phyloP scores from a whole-genome alignment of 2,888 invertebrate species.

The Lobophora halterata region DNA sequence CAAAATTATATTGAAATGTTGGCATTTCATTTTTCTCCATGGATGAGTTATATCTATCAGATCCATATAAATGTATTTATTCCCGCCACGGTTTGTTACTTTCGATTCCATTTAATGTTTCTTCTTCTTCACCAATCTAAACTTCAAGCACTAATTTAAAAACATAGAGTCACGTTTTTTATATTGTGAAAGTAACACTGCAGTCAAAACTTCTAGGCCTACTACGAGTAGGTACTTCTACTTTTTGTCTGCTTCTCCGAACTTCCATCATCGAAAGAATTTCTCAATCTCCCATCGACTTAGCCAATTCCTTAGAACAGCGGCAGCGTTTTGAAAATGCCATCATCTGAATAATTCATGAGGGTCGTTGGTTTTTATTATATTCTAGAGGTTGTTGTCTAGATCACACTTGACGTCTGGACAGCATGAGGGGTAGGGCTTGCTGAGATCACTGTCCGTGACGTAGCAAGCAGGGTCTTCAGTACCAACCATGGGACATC shows the following conservation, averaged over 20 bases:
- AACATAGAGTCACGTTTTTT: too few species aligned
- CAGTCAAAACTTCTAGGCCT: too few species aligned
- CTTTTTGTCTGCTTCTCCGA: too few species aligned
- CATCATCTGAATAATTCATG: conserved; percentile 30
- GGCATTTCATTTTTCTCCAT: conserved; percentile 29
- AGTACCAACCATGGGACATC: conserved; percentile 48
- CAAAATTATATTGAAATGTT: conserved; percentile 31
- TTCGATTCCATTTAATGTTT: too few species aligned
- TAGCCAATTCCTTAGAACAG: not conserved
- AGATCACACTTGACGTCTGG: conserved; percentile 48
- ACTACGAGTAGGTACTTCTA: too few species aligned
- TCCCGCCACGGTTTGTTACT: not conserved
- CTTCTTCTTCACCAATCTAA: too few species aligned
- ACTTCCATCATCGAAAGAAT: too few species aligned
- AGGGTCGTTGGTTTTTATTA: conserved; percentile 27
- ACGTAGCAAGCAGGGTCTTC: conserved; percentile 46
- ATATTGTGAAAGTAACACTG: too few species aligned
- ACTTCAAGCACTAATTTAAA: too few species aligned
- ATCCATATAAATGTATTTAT: too few species aligned
- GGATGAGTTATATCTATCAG: not conserved
- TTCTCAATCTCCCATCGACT: not conserved
- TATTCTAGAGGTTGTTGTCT: conserved; percentile 49
- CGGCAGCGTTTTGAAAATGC: conserved; percentile 20
- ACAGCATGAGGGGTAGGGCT: conserved; percentile 59
- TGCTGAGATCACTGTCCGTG: conserved; percentile 44